Evolutionary conservation across 2,888 invertebrate genomes (phyloP).

Genomic region (Plebejus melissa): DNA sequence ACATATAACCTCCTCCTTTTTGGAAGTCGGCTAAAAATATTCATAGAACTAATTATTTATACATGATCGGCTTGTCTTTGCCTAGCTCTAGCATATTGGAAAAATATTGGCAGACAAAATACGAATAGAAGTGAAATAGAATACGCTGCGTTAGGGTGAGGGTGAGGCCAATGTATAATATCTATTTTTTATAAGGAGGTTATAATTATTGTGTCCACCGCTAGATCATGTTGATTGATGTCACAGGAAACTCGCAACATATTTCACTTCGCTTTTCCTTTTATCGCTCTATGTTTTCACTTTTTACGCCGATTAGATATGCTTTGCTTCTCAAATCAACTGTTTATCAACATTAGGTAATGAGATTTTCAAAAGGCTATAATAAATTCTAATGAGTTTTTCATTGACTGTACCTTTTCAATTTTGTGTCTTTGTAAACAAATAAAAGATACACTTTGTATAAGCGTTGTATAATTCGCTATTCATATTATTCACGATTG

Average conservation of each 20-base stretch:
- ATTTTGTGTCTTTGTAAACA: background rate
- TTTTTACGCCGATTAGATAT: background rate
- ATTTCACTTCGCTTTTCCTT: slow-evolving; percentile 7
- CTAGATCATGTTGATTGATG: background rate
- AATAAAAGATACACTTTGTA: background rate
- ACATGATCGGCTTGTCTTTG: too few species aligned
- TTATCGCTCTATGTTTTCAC: background rate
- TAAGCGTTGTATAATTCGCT: slow-evolving; percentile 3
- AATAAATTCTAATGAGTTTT: background rate
- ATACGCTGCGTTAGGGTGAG: too few species aligned
- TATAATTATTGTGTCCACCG: background rate
- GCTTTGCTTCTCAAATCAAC: background rate
- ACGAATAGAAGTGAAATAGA: too few species aligned
- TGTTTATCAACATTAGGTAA: background rate
- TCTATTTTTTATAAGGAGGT: too few species aligned
- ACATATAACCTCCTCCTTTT: too few species aligned
- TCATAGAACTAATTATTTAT: too few species aligned
- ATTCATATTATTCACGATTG: background rate
- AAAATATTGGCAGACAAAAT: too few species aligned
- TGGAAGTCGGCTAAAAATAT: too few species aligned
- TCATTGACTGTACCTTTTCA: background rate
- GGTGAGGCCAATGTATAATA: too few species aligned
- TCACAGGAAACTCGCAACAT: background rate
- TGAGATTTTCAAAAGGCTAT: background rate
- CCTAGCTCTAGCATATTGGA: too few species aligned